These are phyloP conservation scores for Phylloscopus whistleri DNA, from an alignment of 2,113 vertebrate species.

Conservation along the genomic window DNA sequence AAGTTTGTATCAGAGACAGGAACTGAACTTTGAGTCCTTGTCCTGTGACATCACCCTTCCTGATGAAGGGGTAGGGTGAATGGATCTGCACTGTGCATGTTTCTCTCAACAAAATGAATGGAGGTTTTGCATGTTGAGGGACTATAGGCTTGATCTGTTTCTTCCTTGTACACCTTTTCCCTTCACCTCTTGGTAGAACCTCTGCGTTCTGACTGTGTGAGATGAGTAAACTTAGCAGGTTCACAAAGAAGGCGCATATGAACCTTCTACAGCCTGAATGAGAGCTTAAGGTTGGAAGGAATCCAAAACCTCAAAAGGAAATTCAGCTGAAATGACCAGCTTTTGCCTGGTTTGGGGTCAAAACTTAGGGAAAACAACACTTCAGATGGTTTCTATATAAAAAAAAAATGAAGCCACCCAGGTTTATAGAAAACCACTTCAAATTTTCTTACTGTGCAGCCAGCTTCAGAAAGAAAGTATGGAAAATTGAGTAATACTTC, in stretches of 20 bases:
- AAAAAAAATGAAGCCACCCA: constrained; percentile 22
- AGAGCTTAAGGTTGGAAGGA: constrained; percentile 3
- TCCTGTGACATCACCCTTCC: not conserved
- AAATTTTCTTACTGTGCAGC: constrained; percentile 23
- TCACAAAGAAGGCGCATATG: not conserved
- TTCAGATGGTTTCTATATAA: constrained; percentile 27
- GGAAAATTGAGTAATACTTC: constrained; percentile 47
- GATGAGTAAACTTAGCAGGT: constrained; percentile 3
- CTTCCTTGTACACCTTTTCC: not conserved
- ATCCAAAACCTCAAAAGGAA: constrained; percentile 40
- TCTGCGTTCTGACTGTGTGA: not conserved
- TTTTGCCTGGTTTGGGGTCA: constrained; percentile 48
- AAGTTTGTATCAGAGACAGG: constrained; percentile 16
- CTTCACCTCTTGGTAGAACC: not conserved
- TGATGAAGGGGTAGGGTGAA: not conserved
- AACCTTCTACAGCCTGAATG: not conserved
- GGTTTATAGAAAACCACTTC: constrained; percentile 46
- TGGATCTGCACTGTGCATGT: not conserved
- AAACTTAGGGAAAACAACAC: constrained; percentile 34
- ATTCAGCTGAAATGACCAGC: constrained; percentile 33
- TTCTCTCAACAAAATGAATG: not conserved
- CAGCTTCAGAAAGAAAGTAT: constrained; percentile 41
- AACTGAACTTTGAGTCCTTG: not conserved
- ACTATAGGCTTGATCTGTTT: not conserved
- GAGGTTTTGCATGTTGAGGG: not conserved